phyloP scores from a whole-genome alignment of 2,113 vertebrate species.

The Tupaia chinensis region DNA sequence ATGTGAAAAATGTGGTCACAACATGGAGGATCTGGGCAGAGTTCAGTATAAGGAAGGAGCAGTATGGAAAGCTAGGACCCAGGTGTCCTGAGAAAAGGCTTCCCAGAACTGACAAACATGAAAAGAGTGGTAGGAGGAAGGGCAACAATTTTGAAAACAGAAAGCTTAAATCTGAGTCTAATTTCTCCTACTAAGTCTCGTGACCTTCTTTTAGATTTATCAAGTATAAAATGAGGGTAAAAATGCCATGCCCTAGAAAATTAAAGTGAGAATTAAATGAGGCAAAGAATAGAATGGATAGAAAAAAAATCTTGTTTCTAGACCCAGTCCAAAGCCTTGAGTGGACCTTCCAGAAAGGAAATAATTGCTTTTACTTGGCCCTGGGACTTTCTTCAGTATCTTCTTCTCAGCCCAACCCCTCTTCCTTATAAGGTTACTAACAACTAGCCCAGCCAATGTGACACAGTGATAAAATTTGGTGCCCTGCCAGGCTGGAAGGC shows the following conservation, averaged over 20 bases:
- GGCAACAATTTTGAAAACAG: background rate
- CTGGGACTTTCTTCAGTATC: background rate
- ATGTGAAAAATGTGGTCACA: background rate
- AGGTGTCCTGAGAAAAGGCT: background rate
- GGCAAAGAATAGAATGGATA: background rate
- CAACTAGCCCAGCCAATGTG: no score
- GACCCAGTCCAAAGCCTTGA: background rate
- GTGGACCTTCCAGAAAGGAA: background rate
- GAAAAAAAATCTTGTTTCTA: background rate
- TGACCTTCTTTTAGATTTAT: background rate
- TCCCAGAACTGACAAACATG: background rate
- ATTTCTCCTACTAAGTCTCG: conserved; percentile 35
- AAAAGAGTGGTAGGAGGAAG: background rate
- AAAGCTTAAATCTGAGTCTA: background rate
- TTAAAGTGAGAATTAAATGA: background rate
- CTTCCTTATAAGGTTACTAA: background rate
- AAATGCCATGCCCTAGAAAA: background rate
- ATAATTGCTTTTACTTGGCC: background rate
- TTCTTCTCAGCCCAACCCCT: background rate
- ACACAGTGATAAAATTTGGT: no score
- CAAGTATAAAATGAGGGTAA: conserved; percentile 23
- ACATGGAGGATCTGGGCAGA: background rate
- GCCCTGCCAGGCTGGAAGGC: no score
- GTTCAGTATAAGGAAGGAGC: background rate
- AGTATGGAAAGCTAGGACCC: background rate